phyloP scores from a whole-genome alignment of 2,797 vertebrate species.

The Acropternis orthonyx region DNA sequence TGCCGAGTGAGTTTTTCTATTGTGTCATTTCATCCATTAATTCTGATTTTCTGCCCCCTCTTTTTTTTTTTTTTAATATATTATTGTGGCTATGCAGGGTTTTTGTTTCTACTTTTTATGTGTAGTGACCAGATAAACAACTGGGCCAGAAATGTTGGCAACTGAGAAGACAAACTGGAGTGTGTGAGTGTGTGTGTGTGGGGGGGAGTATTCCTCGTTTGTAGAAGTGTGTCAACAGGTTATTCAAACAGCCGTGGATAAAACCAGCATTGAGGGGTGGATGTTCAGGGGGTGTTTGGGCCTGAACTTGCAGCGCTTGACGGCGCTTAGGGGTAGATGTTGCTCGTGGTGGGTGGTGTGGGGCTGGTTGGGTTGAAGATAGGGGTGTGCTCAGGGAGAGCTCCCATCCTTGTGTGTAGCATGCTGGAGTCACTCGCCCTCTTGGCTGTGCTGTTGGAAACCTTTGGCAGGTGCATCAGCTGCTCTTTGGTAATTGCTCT shows the following conservation, averaged over 20 bases:
- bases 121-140: not conserved
- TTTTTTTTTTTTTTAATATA: not conserved
- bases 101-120: not conserved
- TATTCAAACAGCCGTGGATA: not conserved
- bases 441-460: not conserved
- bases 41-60: not conserved
- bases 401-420: fast-evolving
- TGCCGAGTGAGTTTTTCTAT: not conserved
- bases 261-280: not conserved
- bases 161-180: not conserved
- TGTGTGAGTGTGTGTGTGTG: too few species aligned
- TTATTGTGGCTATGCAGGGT: fast-evolving
- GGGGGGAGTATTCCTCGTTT: not conserved
- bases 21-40: not conserved
- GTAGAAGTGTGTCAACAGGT: not conserved
- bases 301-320: not conserved
- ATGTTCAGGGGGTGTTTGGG: not conserved
- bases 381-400: fast-evolving
- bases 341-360: fast-evolving
- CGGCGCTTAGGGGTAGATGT: not conserved
- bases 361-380: not conserved
- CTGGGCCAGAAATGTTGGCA: not conserved
- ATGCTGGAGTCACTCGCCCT: not conserved
- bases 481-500: not conserved
- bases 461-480: not conserved